Evolutionary conservation across 2,113 vertebrate species (phyloP).

Genomic region (Arizona elegans): DNA sequence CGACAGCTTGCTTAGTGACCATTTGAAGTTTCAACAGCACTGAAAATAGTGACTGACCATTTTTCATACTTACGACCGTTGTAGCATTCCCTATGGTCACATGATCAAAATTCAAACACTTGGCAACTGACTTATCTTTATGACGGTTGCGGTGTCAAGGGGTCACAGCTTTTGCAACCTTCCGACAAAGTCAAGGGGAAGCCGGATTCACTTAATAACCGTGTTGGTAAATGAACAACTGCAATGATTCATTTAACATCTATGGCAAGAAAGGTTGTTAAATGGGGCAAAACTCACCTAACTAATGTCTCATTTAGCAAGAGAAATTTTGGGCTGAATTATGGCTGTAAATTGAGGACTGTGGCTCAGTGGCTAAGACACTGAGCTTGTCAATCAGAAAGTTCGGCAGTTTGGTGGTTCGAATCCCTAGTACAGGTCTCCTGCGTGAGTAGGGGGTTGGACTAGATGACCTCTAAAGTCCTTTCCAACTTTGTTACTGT

Average conservation of each 20-base stretch:
- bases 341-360: not conserved
- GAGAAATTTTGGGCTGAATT: not conserved
- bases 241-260: not conserved
- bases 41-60: not conserved
- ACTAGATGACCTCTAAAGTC: too few relatives aligned
- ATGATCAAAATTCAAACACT: not conserved
- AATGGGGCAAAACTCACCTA: not conserved
- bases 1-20: not conserved
- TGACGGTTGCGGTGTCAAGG: not conserved
- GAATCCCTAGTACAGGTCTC: too few relatives aligned
- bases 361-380: too few relatives aligned
- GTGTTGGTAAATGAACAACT: not conserved
- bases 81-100: not conserved
- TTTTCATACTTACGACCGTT: not conserved
- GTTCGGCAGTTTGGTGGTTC: too few relatives aligned
- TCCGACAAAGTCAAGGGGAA: not conserved
- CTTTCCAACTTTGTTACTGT: too few relatives aligned
- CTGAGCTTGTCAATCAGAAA: too few relatives aligned
- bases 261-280: not conserved
- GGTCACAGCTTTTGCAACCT: not conserved
- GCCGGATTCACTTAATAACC: not conserved
- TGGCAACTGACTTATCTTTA: not conserved
- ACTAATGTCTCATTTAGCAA: not conserved
- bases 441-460: too few relatives aligned
- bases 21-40: not conserved